A percentile compares a stretch with the other conserved stretches of the same genome.
These are phyloP conservation scores for Babyrousa celebensis DNA, from an alignment of 2,797 vertebrate species.

Conservation along the genomic window DNA sequence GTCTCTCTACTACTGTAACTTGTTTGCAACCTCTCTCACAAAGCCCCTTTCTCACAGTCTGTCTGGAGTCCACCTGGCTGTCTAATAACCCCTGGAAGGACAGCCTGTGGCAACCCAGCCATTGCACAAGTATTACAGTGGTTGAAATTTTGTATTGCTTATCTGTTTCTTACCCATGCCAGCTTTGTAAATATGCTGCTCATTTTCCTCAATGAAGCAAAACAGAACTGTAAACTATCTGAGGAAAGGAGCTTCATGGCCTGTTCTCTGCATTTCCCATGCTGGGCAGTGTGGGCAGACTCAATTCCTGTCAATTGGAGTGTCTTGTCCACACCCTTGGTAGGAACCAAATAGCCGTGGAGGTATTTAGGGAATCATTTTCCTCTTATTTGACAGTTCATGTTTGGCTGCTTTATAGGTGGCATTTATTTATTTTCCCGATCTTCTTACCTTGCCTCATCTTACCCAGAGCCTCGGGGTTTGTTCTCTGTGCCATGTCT, in stretches of 20 bases:
- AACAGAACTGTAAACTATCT: conserved; percentile 10
- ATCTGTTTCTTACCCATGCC: neutral
- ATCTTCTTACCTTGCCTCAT: neutral
- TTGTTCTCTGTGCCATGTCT: neutral
- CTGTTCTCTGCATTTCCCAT: neutral
- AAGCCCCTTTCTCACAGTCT: neutral
- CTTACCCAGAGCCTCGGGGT: neutral
- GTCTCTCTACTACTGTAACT: neutral
- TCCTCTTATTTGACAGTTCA: neutral
- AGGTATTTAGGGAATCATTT: neutral
- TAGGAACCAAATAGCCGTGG: neutral
- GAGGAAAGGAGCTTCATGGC: neutral
- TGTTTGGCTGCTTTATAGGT: neutral
- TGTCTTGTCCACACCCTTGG: neutral
- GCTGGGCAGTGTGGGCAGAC: neutral
- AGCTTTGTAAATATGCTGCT: neutral
- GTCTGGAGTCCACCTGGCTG: neutral
- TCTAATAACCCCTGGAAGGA: neutral
- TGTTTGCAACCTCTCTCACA: neutral
- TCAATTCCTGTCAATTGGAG: neutral
- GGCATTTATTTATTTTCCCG: neutral
- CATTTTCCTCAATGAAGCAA: neutral
- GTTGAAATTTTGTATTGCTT: neutral
- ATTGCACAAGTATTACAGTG: neutral
- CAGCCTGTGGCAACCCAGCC: accelerated